A percentile compares a stretch with the other conserved stretches of the same genome.
Conservation (phyloP, 1,140 invertebrate genomes). For the Caenorhabditis briggsae region DNA sequence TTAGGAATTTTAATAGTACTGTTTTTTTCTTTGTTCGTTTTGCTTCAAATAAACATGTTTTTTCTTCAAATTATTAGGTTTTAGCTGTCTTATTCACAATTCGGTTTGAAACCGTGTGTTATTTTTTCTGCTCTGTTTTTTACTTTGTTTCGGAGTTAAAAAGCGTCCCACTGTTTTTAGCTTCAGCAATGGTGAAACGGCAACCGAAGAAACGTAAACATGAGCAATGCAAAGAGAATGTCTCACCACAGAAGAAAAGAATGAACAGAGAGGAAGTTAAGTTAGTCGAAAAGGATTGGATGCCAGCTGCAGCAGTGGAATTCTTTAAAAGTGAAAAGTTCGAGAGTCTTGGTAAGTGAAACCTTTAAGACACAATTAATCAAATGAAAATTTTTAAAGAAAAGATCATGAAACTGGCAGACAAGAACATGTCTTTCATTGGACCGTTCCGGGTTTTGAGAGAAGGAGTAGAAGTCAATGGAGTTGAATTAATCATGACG, state of each 20-base stretch:
- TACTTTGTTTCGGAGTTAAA: not conserved
- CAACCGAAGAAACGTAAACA: not conserved
- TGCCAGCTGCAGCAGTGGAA: conserved; percentile 1
- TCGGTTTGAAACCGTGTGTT: no score
- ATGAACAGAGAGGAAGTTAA: not conserved
- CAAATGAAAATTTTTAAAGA: not conserved
- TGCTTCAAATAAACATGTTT: not conserved
- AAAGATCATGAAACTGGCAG: not conserved
- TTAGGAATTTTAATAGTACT: not conserved
- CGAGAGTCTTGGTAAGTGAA: not conserved
- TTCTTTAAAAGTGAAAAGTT: conserved; percentile 5
- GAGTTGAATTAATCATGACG: conserved; percentile 4
- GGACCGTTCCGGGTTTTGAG: not conserved
- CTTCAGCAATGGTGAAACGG: not conserved
- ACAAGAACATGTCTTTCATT: not conserved
- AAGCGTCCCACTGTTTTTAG: not conserved
- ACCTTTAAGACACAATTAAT: no score
- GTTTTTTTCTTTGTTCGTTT: not conserved
- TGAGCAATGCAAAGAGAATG: not conserved
- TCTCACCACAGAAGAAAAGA: not conserved
- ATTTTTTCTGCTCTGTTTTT: not conserved
- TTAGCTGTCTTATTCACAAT: no score
- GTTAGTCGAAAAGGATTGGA: conserved; percentile 1
- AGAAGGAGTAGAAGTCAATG: not conserved
- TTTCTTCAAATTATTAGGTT: not conserved